Base-by-base conservation (phyloP, 1,140 invertebrate genomes). In the Drosophila rufa region DNA sequence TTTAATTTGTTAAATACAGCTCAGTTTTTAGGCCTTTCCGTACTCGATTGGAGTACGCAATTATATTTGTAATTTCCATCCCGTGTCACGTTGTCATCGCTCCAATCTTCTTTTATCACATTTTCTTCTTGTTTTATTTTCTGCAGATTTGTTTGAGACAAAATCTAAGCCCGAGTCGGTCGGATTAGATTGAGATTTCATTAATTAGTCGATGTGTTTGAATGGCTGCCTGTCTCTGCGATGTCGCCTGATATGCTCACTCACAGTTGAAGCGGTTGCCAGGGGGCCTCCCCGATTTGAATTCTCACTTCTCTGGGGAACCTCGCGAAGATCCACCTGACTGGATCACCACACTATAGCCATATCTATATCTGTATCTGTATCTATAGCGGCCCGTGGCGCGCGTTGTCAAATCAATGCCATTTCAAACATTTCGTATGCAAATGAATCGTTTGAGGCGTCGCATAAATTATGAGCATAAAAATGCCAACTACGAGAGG, bases 371-470 rank as follows among this genome's bases (percentile, higher is more conserved):
- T 17, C 5, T 51, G 50, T 36, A 36, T 36, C 50, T 56, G 38
- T 56, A 55, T 55, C 53, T 55, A n/a, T 56, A n/a, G 14, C 51
- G 51, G 33, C 33, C 36, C 53, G 53, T 56, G 53, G 53, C 53
- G 60, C 77, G 61, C 59, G 59, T 89, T 87, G 77, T 87, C 84
- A 89, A 84, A 89, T 89, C 83, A 87, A 87, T 87, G 83, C 80
- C 83, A 87, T 76, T 87, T 61, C 84, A 87, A 87, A 80, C 77
- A 86, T 86, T 86, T 86, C 80, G 80, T 86, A 86, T 89, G 80
- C 80, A 86, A 86, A 86, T 86, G 48, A 83, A 43, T 57, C 69
- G 75, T 82, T 71, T 82, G 66, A 80, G 67, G 58, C 62, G 77
- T 64, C 73, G 80, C 73, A 89, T 87, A 84, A 80, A 87, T 83